Evolutionary conservation across 2,888 invertebrate genomes (phyloP), one percentile per base, ranked within the genome.

Genomic region (Lutraria lutraria): DNA sequence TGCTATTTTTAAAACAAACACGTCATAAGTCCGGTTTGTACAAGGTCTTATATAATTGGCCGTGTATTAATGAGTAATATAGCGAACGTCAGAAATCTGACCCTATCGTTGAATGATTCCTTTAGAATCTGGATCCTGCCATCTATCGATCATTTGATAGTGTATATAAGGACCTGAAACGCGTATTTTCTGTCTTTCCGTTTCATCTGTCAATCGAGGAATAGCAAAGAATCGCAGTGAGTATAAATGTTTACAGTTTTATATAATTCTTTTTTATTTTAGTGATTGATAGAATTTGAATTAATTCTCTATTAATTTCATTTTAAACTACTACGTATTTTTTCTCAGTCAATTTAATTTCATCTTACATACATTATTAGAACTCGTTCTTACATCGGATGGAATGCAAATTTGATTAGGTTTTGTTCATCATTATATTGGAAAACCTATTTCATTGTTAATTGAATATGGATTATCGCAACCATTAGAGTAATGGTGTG

Each of bases 191-290:
- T n/a, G 25, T 68, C 63, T 25, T 68, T 68, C 63, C 63, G 21
- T 25, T 68, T n/a, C 63, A n/a, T 25, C 21, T 25, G 21, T 68
- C 63, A 68, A 68, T 68, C n/a, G n/a, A 25, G 63, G 63, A 68
- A 68, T 68, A 68, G 63, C 25, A 68, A 68, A 68, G n/a, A 68
- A 68, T 68, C 63, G 63, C 63, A 68, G 63, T 68, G n/a, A 68
- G 63, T 68, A 25, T 25, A 10, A n/a, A 68, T 68, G 25, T 68
- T 68, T 25, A 25, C 25, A 63, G 21, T 68, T 25, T 68, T 0
- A 68, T 25, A 56, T 16, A 16, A 2, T 56, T n/a, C n/a, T 2
- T 56, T 56, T 16, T 56, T 56, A 56, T 56, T 56, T 56, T 19
- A 56, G 19, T 56, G 12, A 15, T 2, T 19, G 56, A 12, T 12